A percentile compares a stretch with the other conserved stretches of the same genome.
phyloP scores from a whole-genome alignment of 30 jellyfish, hydroid and myxozoan genomes.

The Cassiopea andromeda region DNA sequence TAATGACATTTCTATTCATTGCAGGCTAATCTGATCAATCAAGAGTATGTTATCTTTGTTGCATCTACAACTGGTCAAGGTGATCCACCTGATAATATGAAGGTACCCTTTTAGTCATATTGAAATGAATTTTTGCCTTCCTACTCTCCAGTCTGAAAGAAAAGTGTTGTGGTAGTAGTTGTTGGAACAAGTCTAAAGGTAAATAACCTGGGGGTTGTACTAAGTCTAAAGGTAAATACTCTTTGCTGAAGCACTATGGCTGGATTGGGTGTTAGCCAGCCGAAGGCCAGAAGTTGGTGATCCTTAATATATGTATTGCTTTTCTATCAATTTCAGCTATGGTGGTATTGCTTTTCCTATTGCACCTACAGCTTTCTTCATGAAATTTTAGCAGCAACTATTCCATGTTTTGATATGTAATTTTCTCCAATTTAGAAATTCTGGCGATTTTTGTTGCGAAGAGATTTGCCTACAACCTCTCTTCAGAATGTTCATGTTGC shows the following conservation, averaged over 20 bases:
- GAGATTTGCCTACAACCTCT: constrained; percentile 81
- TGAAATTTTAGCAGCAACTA: no score
- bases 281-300: no score
- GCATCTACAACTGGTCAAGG: constrained; percentile 99
- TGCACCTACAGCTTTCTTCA: no score
- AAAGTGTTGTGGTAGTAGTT: not conserved
- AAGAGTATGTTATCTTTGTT: constrained; percentile 83
- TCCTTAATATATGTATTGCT: no score
- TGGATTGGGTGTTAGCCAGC: no score
- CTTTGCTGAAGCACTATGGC: no score
- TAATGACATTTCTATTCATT: not conserved
- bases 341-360: no score
- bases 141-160: not conserved
- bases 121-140: not conserved
- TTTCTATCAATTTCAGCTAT: no score
- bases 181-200: not conserved
- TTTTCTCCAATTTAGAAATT: constrained; percentile 44
- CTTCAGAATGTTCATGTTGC: constrained; percentile 76
- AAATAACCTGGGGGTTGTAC: no score
- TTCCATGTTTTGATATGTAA: not conserved
- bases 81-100: constrained; percentile 99
- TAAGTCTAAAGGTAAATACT: no score
- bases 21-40: constrained; percentile 65
- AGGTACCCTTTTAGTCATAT: constrained; percentile 30
- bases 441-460: constrained; percentile 91